These are phyloP conservation scores for Salpingus planirostris DNA, from an alignment of 2,888 invertebrate species.

Conservation along the genomic window DNA sequence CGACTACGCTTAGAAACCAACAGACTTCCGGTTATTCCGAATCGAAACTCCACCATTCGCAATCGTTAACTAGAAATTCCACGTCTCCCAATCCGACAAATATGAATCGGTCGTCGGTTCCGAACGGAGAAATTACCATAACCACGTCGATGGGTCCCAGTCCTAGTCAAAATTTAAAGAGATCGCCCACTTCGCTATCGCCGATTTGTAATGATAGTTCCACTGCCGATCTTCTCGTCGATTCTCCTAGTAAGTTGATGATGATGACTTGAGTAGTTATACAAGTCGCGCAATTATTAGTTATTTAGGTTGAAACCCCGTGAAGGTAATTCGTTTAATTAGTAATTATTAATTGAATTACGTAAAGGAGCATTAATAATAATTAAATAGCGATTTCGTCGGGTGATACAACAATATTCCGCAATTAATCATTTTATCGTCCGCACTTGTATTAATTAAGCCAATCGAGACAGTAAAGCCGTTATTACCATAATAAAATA, in stretches of 20 bases:
- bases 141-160: slow-evolving; percentile 62
- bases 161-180: slow-evolving; percentile 46
- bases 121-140: slow-evolving; percentile 76
- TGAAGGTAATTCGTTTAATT: slow-evolving; percentile 23
- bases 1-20: slow-evolving; percentile 40
- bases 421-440: slow-evolving; percentile 27
- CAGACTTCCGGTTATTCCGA: slow-evolving; percentile 29
- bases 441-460: slow-evolving; percentile 32
- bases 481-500: slow-evolving; percentile 25
- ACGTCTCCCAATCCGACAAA: slow-evolving; percentile 30
- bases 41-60: slow-evolving; percentile 29
- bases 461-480: slow-evolving; percentile 25
- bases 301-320: slow-evolving; percentile 12
- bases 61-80: slow-evolving; percentile 26
- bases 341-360: slow-evolving; percentile 36
- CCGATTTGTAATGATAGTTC: slow-evolving; percentile 55
- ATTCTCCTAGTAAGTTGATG: slow-evolving; percentile 81
- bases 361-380: slow-evolving; percentile 29
- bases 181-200: slow-evolving; percentile 57
- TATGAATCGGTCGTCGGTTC: slow-evolving; percentile 57
- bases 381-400: slow-evolving; percentile 28
- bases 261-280: too few relatives aligned
- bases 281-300: slow-evolving; percentile 1
- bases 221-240: slow-evolving; percentile 62
- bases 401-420: slow-evolving; percentile 20